Base-by-base conservation (phyloP, 2,113 vertebrate species). In the Psophia crepitans region DNA sequence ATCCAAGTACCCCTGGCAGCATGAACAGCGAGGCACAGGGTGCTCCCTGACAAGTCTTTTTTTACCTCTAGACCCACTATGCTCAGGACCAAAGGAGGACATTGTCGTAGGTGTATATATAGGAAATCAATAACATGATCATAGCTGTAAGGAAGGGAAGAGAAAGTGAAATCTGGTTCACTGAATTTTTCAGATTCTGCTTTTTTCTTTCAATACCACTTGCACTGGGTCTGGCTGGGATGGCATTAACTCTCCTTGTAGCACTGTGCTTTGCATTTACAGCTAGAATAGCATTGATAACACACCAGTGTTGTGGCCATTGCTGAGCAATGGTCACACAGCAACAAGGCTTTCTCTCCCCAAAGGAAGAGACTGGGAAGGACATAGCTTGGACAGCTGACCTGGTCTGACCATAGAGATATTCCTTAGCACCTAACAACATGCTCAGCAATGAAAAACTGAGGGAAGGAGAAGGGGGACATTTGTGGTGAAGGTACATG, bases 301-400 rank as follows among this genome's bases (percentile, higher is more conserved):
- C 0, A 1, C 44, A 11, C 8, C 28, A 12, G 23, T 2, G 18
- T 2, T n/a, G 24, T 7, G 56, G 44, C 35, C 39, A 0, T 6
- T 21, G 13, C 65, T 20, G 20, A 57, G 73, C 39, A 14, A 48
- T 4, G 11, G 56, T 78, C 49, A 28, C 48, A 17, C 20, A 54
- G 46, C 41, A 83, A 57, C 44, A 54, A 30, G 19, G 58, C 28
- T 69, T 28, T 9, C 39, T 65, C 22, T 9, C 32, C 73, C 48
- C 33, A n/a, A 32, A 57, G 6, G 21, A 37, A 63, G 23, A 32
- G 21, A 8, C 10, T 49, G 24, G 10, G n/a, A 65, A 17, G 26
- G 9, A 37, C 14, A 46, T 0, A 15, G 8, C 27, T 15, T 3
- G 27, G n/a, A 48, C 43, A 51, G 56, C 51, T 43, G 46, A 37